A percentile compares a stretch with the other conserved stretches of the same genome.
phyloP scores from a whole-genome alignment of 2,888 invertebrate genomes.

The Ormyrus thymus region DNA sequence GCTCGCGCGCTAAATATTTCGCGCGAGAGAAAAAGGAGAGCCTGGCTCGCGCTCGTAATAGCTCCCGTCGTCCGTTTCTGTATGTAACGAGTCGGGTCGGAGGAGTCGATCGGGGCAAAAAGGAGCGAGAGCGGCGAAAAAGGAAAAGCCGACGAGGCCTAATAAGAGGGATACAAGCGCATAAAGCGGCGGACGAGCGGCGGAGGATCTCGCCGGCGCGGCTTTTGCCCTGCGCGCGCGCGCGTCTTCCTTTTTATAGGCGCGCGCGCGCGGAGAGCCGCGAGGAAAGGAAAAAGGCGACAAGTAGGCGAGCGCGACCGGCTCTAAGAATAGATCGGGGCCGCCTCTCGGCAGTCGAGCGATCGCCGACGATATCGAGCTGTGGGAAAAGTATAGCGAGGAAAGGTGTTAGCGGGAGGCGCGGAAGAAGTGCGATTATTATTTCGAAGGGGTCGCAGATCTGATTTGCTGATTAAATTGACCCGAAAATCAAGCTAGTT shows the following conservation, averaged over 20 bases:
- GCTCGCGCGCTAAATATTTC: not conserved
- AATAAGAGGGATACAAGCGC: slow-evolving; percentile 21
- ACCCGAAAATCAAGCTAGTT: too few relatives aligned
- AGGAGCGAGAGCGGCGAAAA: slow-evolving; percentile 28
- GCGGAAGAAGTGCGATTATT: not conserved
- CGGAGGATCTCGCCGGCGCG: not conserved
- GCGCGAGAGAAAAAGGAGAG: not conserved
- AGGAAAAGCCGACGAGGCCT: slow-evolving; percentile 23
- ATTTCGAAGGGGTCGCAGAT: not conserved
- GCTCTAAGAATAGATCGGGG: slow-evolving; percentile 40
- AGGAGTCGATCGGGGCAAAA: slow-evolving; percentile 28
- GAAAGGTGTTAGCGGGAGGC: not conserved
- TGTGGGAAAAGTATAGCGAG: slow-evolving; percentile 23
- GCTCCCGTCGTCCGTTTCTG: too few relatives aligned
- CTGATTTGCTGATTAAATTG: too few relatives aligned
- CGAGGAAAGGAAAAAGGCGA: slow-evolving; percentile 31
- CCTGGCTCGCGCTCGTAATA: not conserved
- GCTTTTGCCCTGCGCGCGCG: slow-evolving; percentile 34
- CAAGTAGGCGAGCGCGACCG: slow-evolving; percentile 33
- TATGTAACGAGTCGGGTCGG: not conserved
- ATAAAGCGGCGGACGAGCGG: too few relatives aligned
- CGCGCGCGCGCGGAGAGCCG: not conserved
- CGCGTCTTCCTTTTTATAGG: not conserved
- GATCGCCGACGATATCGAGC: too few relatives aligned
- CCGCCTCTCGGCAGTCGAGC: not conserved